Evolutionary conservation across 2,113 vertebrate genomes (phyloP).

Genomic region (Xiphophorus maculatus): DNA sequence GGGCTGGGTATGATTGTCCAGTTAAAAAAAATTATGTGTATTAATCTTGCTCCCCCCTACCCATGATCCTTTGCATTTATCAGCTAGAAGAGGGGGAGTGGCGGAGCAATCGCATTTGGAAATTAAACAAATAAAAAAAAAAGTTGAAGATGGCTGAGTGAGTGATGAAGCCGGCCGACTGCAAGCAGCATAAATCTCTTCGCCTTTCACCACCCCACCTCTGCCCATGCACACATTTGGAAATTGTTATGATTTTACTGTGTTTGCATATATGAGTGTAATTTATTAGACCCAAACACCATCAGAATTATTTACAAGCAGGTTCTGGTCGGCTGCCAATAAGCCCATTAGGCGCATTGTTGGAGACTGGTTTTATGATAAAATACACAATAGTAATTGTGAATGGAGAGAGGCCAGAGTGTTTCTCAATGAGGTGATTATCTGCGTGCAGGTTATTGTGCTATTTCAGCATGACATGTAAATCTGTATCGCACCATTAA

Average conservation of each 20-base stretch:
- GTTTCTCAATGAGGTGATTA: constrained; percentile 76
- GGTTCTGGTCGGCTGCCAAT: constrained; percentile 77
- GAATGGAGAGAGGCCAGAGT: constrained; percentile 70
- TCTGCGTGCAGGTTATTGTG: constrained; percentile 74
- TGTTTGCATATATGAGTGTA: constrained; percentile 75
- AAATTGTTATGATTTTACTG: constrained; percentile 75
- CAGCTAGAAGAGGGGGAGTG: constrained; percentile 54
- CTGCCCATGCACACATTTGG: constrained; percentile 53
- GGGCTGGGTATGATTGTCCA: constrained; percentile 22
- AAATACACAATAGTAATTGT: constrained; percentile 81
- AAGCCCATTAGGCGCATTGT: constrained; percentile 80
- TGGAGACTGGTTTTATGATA: constrained; percentile 76
- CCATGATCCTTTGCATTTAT: constrained; percentile 69
- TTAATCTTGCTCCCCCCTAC: constrained; percentile 62
- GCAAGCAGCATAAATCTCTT: constrained; percentile 65
- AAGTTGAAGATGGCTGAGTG: constrained; percentile 70
- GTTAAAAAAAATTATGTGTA: constrained; percentile 63
- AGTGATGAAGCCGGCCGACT: constrained; percentile 65
- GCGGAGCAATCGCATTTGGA: constrained; percentile 71
- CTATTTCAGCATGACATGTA: constrained; percentile 66
- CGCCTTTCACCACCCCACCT: constrained; percentile 41
- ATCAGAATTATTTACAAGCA: constrained; percentile 80
- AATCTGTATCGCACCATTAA: constrained; percentile 65
- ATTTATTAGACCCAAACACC: constrained; percentile 80
- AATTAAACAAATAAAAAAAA: constrained; percentile 75